Evolutionary conservation across 2,888 invertebrate species (phyloP).

Genomic region (Neria commutata): DNA sequence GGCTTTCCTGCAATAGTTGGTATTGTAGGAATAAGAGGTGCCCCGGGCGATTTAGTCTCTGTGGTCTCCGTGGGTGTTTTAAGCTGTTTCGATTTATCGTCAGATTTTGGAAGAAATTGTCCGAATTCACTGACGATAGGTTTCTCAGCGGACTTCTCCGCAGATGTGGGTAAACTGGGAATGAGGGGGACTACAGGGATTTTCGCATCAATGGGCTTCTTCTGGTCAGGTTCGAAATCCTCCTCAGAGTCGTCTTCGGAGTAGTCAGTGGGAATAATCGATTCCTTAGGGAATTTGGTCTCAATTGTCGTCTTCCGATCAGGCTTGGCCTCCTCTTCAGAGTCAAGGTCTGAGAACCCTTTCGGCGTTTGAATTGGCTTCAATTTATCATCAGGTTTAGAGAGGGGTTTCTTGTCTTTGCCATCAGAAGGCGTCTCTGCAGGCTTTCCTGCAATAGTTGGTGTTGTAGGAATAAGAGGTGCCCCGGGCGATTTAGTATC

Average conservation of each 20-base stretch:
- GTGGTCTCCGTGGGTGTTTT: not conserved
- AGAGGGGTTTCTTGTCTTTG: constrained; percentile 28
- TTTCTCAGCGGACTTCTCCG: not conserved
- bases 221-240: not conserved
- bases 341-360: not conserved
- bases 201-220: not conserved
- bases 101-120: not conserved
- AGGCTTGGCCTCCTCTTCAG: not conserved
- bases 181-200: not conserved
- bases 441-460: no score
- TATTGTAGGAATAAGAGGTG: not conserved
- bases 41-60: constrained; percentile 8
- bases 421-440: no score
- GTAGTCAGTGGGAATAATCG: not conserved
- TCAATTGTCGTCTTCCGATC: not conserved
- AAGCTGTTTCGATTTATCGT: not conserved
- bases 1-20: not conserved
- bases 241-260: constrained; percentile 2
- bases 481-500: no score
- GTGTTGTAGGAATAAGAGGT: not conserved
- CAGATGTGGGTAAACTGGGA: not conserved
- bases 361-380: constrained; percentile 9
- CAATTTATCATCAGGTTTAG: constrained; percentile 1
- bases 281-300: no score
- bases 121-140: not conserved